A percentile compares a stretch with the other conserved stretches of the same genome.
These are phyloP conservation scores for Stenichneumon culpator DNA, from an alignment of 2,888 invertebrate species.

Conservation along the genomic window DNA sequence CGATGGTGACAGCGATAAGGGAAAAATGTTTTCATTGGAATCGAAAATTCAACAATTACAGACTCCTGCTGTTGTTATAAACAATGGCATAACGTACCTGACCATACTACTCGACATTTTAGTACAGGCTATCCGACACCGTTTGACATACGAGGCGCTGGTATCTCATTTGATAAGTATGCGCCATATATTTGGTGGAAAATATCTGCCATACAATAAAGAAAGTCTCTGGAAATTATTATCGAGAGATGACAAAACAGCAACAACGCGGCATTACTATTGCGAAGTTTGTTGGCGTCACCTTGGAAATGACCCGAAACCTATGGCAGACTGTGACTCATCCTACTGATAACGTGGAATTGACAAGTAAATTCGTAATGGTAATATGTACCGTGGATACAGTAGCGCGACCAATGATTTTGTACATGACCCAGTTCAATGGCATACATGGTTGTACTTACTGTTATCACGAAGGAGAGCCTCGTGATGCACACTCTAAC, in stretches of 20 bases:
- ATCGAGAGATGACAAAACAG: slow-evolving; percentile 5
- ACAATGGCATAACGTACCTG: neutral
- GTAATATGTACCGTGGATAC: neutral
- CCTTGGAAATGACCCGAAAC: slow-evolving; percentile 7
- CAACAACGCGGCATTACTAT: slow-evolving; percentile 2
- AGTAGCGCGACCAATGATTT: neutral
- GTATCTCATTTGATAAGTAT: neutral
- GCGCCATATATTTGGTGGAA: slow-evolving; percentile 1
- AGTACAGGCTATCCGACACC: neutral
- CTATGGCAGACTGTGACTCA: neutral
- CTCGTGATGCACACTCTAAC: neutral
- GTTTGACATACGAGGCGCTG: neutral
- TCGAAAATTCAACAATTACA: slow-evolving; percentile 1
- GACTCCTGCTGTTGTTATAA: neutral
- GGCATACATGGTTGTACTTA: slow-evolving; percentile 10
- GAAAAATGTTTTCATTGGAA: neutral
- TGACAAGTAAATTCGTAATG: slow-evolving; percentile 2
- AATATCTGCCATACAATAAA: slow-evolving; percentile 18
- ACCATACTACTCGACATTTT: neutral
- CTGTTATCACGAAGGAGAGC: slow-evolving; percentile 4
- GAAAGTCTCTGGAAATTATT: slow-evolving; percentile 23
- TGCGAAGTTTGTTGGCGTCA: neutral
- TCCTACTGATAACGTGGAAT: neutral
- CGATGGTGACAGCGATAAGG: neutral
- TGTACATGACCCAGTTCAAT: slow-evolving; percentile 1